phyloP scores from a whole-genome alignment of 1,140 invertebrate genomes.

The Leucophenga varia region DNA sequence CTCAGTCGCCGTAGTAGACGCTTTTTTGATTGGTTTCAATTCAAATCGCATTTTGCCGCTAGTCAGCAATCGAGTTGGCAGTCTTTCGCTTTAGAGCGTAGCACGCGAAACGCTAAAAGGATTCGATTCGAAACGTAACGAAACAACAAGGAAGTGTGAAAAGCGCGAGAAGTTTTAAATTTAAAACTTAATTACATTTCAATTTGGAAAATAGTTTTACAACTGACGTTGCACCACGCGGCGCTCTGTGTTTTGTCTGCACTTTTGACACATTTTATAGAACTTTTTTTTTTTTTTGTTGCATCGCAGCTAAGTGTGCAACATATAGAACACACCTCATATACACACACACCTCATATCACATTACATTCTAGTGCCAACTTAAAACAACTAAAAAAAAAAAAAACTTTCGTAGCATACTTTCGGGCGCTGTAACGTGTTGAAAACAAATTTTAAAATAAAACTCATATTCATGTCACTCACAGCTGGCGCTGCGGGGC shows the following conservation, averaged over 20 bases:
- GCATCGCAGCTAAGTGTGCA: conserved; percentile 3
- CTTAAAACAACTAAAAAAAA: not conserved
- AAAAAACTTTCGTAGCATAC: too few relatives aligned
- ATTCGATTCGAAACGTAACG: too few relatives aligned
- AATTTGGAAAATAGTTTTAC: conserved; percentile 26
- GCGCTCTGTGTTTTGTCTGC: too few relatives aligned
- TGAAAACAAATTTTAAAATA: conserved; percentile 24
- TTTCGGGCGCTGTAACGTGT: not conserved
- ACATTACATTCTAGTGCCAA: too few relatives aligned
- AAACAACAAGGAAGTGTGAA: too few relatives aligned
- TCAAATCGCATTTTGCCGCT: conserved; percentile 34
- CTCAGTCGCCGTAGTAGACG: too few relatives aligned
- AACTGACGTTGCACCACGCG: too few relatives aligned
- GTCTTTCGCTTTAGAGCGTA: too few relatives aligned
- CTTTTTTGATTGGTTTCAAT: too few relatives aligned
- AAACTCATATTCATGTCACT: conserved; percentile 34
- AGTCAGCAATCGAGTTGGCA: conserved; percentile 20
- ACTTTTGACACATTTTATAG: not conserved
- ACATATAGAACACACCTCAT: conserved; percentile 1
- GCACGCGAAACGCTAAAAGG: too few relatives aligned
- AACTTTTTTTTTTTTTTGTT: too few relatives aligned
- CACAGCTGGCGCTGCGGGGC: conserved; percentile 37
- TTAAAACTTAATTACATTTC: conserved; percentile 48
- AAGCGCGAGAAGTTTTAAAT: conserved; percentile 12
- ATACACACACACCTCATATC: conserved; percentile 8